phyloP scores from a whole-genome alignment of 2,797 vertebrate genomes.

The Enteromius anoplus region DNA sequence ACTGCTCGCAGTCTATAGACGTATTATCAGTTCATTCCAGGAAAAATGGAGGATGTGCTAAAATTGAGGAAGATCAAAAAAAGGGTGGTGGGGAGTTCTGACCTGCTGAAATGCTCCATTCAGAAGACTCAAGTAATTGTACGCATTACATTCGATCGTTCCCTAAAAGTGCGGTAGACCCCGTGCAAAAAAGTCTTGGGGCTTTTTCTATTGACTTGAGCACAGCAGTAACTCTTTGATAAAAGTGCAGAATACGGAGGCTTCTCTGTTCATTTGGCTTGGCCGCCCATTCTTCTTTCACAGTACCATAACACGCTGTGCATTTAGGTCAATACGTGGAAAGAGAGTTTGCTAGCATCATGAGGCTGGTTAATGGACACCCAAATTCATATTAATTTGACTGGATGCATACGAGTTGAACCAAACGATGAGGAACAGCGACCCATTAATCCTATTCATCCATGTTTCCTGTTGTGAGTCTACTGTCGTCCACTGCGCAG shows the following conservation, averaged over 20 bases:
- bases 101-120: slow-evolving; percentile 36
- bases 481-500: slow-evolving; percentile 6
- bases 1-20: not conserved
- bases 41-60: slow-evolving; percentile 10
- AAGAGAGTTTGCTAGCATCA: slow-evolving; percentile 74
- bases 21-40: slow-evolving; percentile 27
- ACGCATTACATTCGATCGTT: slow-evolving; percentile 41
- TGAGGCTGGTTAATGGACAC: slow-evolving; percentile 78
- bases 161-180: slow-evolving; percentile 42
- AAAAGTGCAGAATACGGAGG: slow-evolving; percentile 75
- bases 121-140: slow-evolving; percentile 38
- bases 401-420: slow-evolving; percentile 37
- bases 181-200: slow-evolving; percentile 54
- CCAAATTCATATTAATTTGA: slow-evolving; percentile 72
- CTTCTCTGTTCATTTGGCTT: slow-evolving; percentile 79
- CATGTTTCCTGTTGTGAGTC: slow-evolving; percentile 35
- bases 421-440: slow-evolving; percentile 14
- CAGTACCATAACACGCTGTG: slow-evolving; percentile 76
- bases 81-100: not conserved
- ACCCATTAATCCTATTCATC: slow-evolving; percentile 48
- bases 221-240: slow-evolving; percentile 76
- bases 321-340: slow-evolving; percentile 77
- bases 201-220: slow-evolving; percentile 69
- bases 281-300: slow-evolving; percentile 74
- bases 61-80: slow-evolving; percentile 35